Conservation (phyloP, 2,888 invertebrate species). For the Hypomecis atomaria region DNA sequence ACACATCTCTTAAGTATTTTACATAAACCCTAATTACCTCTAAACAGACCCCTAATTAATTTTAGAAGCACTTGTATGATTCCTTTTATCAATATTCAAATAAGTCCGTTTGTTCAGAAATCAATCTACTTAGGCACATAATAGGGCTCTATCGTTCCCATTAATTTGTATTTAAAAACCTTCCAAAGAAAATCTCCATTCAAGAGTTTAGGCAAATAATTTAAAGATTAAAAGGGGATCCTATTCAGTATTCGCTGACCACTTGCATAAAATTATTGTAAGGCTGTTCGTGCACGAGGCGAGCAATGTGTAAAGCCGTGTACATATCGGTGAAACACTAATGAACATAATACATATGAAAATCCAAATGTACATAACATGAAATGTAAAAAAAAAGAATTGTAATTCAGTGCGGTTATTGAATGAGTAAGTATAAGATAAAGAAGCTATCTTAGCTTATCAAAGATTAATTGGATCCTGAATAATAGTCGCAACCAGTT, state of each 20-base stretch:
- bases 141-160: conserved; percentile 20
- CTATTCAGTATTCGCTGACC: conserved; percentile 70
- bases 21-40: background rate
- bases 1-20: too few species aligned
- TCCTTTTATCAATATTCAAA: background rate
- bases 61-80: background rate
- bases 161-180: conserved; percentile 26
- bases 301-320: background rate
- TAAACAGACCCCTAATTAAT: background rate
- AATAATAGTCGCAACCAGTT: too few species aligned
- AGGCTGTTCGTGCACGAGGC: conserved; percentile 30
- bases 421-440: too few species aligned
- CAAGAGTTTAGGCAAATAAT: conserved; percentile 59
- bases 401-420: too few species aligned
- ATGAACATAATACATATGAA: too few species aligned
- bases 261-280: conserved; percentile 82
- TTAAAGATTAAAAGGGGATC: conserved; percentile 71
- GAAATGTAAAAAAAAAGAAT: too few species aligned
- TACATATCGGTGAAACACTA: background rate
- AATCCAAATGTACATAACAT: too few species aligned
- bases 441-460: too few species aligned
- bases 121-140: conserved; percentile 15
- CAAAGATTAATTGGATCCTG: too few species aligned
- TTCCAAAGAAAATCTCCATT: conserved; percentile 31
- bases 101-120: conserved; percentile 13